Evolutionary conservation across 2,797 vertebrate genomes (phyloP).

Genomic region (Typhlichthys subterraneus): DNA sequence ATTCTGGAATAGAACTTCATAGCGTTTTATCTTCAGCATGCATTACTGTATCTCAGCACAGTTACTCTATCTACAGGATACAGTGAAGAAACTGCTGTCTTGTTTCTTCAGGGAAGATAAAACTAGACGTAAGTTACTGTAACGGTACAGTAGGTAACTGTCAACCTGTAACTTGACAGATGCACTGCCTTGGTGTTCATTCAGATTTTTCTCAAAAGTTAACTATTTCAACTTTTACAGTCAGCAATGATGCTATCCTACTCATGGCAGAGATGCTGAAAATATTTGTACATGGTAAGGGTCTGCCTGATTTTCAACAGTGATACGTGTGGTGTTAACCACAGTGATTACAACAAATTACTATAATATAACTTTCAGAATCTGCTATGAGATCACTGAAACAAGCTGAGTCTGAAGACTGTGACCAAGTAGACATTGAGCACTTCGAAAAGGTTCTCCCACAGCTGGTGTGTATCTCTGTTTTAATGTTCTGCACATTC

Average conservation of each 20-base stretch:
- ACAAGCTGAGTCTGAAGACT: constrained; percentile 77
- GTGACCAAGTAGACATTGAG: constrained; percentile 73
- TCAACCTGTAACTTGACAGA: not conserved
- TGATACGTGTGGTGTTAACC: too few species aligned
- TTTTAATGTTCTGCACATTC: not conserved
- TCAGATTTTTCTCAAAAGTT: not conserved
- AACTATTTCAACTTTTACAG: constrained; percentile 44
- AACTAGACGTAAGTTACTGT: constrained; percentile 70
- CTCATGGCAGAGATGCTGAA: constrained; percentile 78
- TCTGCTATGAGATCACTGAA: constrained; percentile 74
- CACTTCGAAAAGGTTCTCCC: constrained; percentile 83
- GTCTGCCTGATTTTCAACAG: not conserved
- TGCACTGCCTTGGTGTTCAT: not conserved
- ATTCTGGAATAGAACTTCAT: too few species aligned
- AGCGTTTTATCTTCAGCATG: not conserved
- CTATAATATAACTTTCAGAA: constrained; percentile 56
- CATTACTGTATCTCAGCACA: not conserved
- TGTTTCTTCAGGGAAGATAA: constrained; percentile 76
- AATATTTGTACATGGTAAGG: constrained; percentile 78
- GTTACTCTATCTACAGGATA: constrained; percentile 61
- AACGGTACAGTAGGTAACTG: not conserved
- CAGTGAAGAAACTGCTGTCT: constrained; percentile 68
- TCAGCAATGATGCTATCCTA: constrained; percentile 63
- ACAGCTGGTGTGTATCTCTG: constrained; percentile 70
- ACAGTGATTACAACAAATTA: not conserved